Conservation (phyloP, 2,113 vertebrate genomes). For the Gorsachius goisagi region DNA sequence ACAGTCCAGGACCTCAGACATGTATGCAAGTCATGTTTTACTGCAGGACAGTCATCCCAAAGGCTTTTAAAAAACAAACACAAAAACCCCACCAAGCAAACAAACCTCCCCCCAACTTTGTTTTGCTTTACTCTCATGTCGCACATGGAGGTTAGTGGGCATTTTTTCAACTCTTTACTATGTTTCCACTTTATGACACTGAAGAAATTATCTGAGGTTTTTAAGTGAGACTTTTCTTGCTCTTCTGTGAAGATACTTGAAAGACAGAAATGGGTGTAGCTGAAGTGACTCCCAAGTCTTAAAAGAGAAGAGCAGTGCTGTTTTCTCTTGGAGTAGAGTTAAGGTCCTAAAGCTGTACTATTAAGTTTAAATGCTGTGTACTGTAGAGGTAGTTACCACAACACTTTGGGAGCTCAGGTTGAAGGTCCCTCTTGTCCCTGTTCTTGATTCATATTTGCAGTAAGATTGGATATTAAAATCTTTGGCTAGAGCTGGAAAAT, state of each 20-base stretch:
- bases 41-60: background rate
- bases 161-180: background rate
- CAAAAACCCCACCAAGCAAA: background rate
- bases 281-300: background rate
- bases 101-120: background rate
- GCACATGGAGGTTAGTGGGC: background rate
- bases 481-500: background rate
- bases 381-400: background rate
- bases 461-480: background rate
- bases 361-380: background rate
- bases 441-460: background rate
- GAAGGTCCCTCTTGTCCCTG: background rate
- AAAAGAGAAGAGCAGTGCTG: background rate
- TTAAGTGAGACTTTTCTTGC: background rate
- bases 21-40: background rate
- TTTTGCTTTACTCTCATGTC: background rate
- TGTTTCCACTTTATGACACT: background rate
- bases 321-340: background rate
- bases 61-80: background rate
- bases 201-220: background rate
- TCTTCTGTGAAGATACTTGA: background rate
- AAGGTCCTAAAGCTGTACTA: background rate
- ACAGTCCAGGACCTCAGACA: background rate
- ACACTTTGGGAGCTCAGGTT: background rate
- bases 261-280: background rate